These are phyloP conservation scores for Cotesia congregata DNA, from an alignment of 2,888 invertebrate species.

Conservation along the genomic window DNA sequence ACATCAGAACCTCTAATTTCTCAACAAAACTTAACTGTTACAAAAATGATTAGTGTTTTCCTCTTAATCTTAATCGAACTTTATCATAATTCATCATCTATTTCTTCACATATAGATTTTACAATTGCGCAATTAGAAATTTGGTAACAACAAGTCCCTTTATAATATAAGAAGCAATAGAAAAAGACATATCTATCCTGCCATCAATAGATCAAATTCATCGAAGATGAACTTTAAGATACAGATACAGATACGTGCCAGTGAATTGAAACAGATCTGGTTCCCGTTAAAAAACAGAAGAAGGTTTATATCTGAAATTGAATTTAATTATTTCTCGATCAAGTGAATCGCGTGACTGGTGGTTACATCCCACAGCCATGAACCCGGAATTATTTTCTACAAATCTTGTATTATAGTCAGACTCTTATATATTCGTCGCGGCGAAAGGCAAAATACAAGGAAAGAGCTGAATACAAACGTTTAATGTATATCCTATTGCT, in stretches of 20 bases:
- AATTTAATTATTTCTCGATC: slow-evolving; percentile 53
- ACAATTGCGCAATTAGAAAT: background rate
- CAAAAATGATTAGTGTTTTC: background rate
- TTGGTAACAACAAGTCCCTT: too few species aligned
- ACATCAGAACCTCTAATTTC: background rate
- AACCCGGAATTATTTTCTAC: slow-evolving; percentile 57
- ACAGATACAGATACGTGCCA: background rate
- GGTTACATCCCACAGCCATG: slow-evolving; percentile 53
- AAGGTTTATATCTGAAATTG: background rate
- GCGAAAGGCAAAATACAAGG: slow-evolving; percentile 25
- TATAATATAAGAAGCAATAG: background rate
- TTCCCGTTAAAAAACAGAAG: background rate
- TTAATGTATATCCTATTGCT: background rate
- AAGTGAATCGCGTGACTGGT: slow-evolving; percentile 61
- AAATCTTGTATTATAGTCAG: slow-evolving; percentile 27
- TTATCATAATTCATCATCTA: background rate
- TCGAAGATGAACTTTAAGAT: background rate
- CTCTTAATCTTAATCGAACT: background rate
- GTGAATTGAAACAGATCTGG: background rate
- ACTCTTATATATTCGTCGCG: slow-evolving; percentile 10
- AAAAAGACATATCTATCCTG: background rate
- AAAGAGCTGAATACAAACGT: slow-evolving; percentile 29
- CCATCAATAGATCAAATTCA: background rate
- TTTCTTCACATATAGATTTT: background rate
- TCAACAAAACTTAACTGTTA: background rate